Percentiles rank a stretch among this genome's conserved stretches.
These are phyloP conservation scores for Drosophila parabipectinata DNA, from an alignment of 1,140 invertebrate species.

Conservation along the genomic window DNA sequence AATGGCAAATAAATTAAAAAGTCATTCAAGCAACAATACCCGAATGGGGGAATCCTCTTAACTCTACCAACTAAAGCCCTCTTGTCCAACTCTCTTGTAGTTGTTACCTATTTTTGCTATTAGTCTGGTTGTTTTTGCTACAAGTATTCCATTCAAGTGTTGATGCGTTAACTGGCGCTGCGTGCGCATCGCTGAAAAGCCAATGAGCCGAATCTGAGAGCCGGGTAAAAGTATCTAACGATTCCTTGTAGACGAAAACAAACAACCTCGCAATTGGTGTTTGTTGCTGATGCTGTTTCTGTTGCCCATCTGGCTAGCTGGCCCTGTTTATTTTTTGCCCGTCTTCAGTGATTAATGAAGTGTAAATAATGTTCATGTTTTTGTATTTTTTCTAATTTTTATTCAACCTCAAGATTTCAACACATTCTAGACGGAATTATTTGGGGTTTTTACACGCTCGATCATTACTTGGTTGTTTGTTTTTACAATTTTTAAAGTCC, in stretches of 20 bases:
- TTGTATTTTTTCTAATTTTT: slow-evolving; percentile 40
- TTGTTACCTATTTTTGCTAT: slow-evolving; percentile 32
- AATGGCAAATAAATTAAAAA: slow-evolving; percentile 83
- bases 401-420: slow-evolving; percentile 64
- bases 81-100: slow-evolving; percentile 22
- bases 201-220: slow-evolving; percentile 72
- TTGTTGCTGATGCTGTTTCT: slow-evolving; percentile 7
- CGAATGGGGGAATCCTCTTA: slow-evolving; percentile 33
- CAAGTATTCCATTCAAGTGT: slow-evolving; percentile 66
- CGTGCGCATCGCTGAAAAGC: slow-evolving; percentile 78
- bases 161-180: slow-evolving; percentile 80
- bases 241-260: slow-evolving; percentile 47
- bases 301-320: slow-evolving; percentile 9
- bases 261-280: slow-evolving; percentile 55
- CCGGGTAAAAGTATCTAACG: slow-evolving; percentile 69
- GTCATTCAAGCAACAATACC: slow-evolving; percentile 79
- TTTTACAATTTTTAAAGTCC: slow-evolving; percentile 33
- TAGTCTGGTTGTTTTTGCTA: slow-evolving; percentile 1
- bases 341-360: slow-evolving; percentile 79
- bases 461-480: slow-evolving; percentile 6
- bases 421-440: slow-evolving; percentile 65
- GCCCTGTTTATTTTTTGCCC: slow-evolving; percentile 56
- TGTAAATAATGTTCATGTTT: slow-evolving; percentile 79
- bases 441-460: slow-evolving; percentile 21
- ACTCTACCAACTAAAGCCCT: slow-evolving; percentile 8